A percentile compares a stretch with the other conserved stretches of the same genome.
Evolutionary conservation across 2,888 invertebrate genomes (phyloP).

Genomic region (Esperia sulphurella): DNA sequence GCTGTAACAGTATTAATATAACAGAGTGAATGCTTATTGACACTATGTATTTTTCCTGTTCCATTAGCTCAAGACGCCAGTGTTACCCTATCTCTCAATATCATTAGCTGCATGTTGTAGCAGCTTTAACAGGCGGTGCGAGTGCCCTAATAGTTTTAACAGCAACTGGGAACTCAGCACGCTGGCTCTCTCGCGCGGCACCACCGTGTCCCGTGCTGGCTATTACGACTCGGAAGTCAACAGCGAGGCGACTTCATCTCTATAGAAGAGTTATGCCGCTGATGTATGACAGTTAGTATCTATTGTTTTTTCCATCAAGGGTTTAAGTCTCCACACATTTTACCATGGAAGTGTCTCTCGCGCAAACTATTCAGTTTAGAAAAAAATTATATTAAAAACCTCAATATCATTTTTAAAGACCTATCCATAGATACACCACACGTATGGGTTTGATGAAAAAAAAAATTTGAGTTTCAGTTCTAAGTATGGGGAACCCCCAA

Average conservation of each 20-base stretch:
- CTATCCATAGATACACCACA: no score
- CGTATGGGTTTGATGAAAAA: no score
- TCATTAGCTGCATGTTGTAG: slow-evolving; percentile 17
- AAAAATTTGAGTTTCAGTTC: no score
- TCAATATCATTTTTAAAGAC: no score
- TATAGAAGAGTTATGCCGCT: slow-evolving; percentile 33
- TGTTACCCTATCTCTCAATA: slow-evolving; percentile 9
- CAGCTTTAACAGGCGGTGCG: slow-evolving; percentile 17
- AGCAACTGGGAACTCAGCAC: slow-evolving; percentile 18
- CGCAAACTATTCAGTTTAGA: no score
- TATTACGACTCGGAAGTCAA: slow-evolving; percentile 23
- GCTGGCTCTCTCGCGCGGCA: slow-evolving; percentile 14
- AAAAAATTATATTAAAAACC: no score
- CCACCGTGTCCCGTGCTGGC: slow-evolving; percentile 22
- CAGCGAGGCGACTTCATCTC: slow-evolving; percentile 30
- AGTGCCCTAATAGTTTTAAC: slow-evolving; percentile 19
- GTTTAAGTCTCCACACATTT: no score
- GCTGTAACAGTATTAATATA: no score
- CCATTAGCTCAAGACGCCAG: slow-evolving; percentile 14
- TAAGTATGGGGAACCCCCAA: no score
- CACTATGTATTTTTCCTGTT: background rate
- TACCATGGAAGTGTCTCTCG: no score
- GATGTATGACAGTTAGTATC: slow-evolving; percentile 16
- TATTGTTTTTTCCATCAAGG: background rate
- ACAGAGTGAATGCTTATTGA: no score